These are phyloP conservation scores for Chloroceryle amazona DNA, from an alignment of 2,797 vertebrate genomes.

Conservation along the genomic window DNA sequence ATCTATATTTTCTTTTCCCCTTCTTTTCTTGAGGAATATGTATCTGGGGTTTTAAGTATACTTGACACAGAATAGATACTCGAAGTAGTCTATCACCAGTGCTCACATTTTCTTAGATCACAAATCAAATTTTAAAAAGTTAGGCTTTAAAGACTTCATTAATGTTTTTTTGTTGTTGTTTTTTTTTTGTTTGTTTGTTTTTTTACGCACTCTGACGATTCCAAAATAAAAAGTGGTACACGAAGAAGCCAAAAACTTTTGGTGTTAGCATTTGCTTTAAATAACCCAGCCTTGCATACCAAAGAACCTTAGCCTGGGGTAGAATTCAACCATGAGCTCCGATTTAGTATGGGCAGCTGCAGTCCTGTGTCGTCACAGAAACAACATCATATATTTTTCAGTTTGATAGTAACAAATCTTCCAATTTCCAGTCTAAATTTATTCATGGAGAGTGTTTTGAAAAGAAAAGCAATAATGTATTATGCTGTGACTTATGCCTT, in stretches of 20 bases:
- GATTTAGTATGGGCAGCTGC: background rate
- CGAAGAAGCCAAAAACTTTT: background rate
- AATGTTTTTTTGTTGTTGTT: background rate
- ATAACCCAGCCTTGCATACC: background rate
- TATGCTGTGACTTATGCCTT: conserved; percentile 49
- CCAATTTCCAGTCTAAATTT: conserved; percentile 43
- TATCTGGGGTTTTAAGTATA: background rate
- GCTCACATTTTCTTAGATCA: background rate
- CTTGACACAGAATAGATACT: background rate
- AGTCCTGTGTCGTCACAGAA: background rate
- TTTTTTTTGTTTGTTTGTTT: background rate
- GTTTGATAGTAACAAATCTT: conserved; percentile 5
- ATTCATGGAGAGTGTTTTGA: conserved; percentile 38
- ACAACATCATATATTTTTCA: background rate
- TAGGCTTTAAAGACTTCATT: background rate
- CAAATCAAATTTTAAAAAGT: background rate
- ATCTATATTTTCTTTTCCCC: fast-evolving
- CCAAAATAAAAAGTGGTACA: background rate
- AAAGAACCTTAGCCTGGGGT: background rate
- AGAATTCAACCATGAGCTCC: fast-evolving
- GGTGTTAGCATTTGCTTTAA: background rate
- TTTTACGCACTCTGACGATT: background rate
- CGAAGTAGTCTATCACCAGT: background rate
- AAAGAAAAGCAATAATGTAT: conserved; percentile 46
- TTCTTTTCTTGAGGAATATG: background rate